Base-by-base conservation (phyloP, 2,888 invertebrate genomes). In the Balanococcus diminutus region DNA sequence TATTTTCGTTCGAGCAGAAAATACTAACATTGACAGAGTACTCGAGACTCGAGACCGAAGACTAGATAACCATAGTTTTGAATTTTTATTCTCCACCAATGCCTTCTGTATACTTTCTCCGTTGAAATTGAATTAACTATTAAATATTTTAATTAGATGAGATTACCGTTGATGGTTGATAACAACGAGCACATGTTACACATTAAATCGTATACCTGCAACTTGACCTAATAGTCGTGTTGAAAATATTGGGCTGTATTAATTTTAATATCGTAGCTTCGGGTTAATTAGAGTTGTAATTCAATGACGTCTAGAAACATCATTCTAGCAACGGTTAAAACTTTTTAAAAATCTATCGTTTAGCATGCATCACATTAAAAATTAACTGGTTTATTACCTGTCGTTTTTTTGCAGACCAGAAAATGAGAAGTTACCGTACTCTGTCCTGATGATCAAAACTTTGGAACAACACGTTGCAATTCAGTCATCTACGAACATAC, bases 111-210 rank as follows among this genome's bases (percentile, higher is more conserved):
- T 36, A 75, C 75, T 75, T 75, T 75, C 75, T 75, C 75, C n/a
- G 32, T 32, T 6, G 32, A 75, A 75, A 75, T 75, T 75, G n/a
- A 75, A 75, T 75, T 32, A 32, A 31, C 75, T 16, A 16, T 32
- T 19, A 19, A 32, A 75, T 75, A 75, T 75, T 75, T 75, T 75
- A 75, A 75, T 75, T 75, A 32, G 75, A 75, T 36, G 75, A 32
- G 75, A 36, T 67, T 25, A 67, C 11, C 51, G 14, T 75, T 32
- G n/a, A 75, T 32, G n/a, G 14, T 75, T 32, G n/a, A 75, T 32
- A 32, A 32, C 32, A 8, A 32, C 32, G 19, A 16, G 32, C 75
- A n/a, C 31, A 36, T 75, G 36, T 32, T 75, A 75, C 75, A 36
- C 19, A 19, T 42, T 75, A 11, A 75, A 19, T 31, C 32, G 32